Evolutionary conservation across 2,888 invertebrate species (phyloP).

Genomic region (Drosophila paramelanica): DNA sequence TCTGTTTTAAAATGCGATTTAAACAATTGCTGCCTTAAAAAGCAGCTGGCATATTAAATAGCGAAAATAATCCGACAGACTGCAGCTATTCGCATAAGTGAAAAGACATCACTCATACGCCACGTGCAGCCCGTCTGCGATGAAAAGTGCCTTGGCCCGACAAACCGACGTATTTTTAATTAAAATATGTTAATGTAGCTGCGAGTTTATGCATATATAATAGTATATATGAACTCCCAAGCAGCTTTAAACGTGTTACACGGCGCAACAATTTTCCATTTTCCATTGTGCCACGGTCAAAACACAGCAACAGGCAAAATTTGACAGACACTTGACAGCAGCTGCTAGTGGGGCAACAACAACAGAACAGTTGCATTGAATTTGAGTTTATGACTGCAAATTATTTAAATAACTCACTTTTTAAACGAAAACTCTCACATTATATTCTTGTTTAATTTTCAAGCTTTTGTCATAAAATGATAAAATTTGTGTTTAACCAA

Average conservation of each 20-base stretch:
- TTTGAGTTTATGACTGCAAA: not conserved
- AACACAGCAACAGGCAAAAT: conserved; percentile 21
- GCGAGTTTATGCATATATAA: conserved; percentile 13
- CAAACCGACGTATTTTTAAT: conserved; percentile 64
- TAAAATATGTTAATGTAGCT: conserved; percentile 71
- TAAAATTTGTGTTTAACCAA: too few species aligned
- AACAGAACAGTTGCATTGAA: not conserved
- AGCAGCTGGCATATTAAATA: conserved; percentile 52
- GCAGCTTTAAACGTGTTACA: conserved; percentile 33
- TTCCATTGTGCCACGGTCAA: conserved; percentile 14
- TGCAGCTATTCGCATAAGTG: conserved; percentile 5
- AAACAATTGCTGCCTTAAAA: conserved; percentile 50
- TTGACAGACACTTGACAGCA: conserved; percentile 29
- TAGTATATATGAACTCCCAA: conserved; percentile 5
- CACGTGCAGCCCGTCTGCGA: conserved; percentile 39
- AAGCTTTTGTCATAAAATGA: too few species aligned
- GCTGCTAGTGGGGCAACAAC: not conserved
- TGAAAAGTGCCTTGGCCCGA: conserved; percentile 27
- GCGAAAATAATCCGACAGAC: conserved; percentile 8
- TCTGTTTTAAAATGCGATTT: conserved; percentile 42
- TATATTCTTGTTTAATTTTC: too few species aligned
- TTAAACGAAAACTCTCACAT: too few species aligned
- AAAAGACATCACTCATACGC: conserved; percentile 68
- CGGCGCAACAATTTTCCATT: conserved; percentile 16
- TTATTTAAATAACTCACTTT: too few species aligned